These are phyloP conservation scores for Heterodera filipjevi DNA, from an alignment of 2,888 invertebrate species.

Conservation along the genomic window DNA sequence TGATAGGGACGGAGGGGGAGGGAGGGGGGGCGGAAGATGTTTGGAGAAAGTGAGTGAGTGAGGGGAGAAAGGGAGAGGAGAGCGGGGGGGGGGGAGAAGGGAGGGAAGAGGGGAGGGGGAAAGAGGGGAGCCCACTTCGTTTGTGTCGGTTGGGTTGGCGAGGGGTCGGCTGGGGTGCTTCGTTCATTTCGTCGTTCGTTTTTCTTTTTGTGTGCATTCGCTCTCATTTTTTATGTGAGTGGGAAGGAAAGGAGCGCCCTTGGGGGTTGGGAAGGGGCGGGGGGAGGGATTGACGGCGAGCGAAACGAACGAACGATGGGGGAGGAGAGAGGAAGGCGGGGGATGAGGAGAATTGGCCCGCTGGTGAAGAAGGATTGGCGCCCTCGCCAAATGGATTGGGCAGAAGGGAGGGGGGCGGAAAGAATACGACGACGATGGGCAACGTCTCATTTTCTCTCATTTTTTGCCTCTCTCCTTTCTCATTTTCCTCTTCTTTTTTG, in stretches of 20 bases:
- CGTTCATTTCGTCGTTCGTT: conserved; percentile 15
- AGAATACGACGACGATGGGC: not conserved
- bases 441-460: not conserved
- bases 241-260: not conserved
- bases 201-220: conserved; percentile 13
- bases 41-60: conserved; percentile 6
- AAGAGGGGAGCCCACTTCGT: not conserved
- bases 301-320: conserved; percentile 1
- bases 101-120: not conserved
- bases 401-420: not conserved
- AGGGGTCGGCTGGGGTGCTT: not conserved
- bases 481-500: too few species aligned
- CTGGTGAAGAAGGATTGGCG: conserved; percentile 3
- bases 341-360: not conserved
- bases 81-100: too few species aligned
- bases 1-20: not conserved
- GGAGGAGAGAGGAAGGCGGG: not conserved
- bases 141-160: not conserved
- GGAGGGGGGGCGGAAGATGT: not conserved
- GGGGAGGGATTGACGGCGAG: not conserved
- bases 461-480: not conserved
- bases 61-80: not conserved
- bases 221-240: conserved; percentile 22
- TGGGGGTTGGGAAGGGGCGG: not conserved
- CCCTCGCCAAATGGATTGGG: not conserved